phyloP scores from a whole-genome alignment of 2,113 vertebrate species.

The Polypterus bichir region DNA sequence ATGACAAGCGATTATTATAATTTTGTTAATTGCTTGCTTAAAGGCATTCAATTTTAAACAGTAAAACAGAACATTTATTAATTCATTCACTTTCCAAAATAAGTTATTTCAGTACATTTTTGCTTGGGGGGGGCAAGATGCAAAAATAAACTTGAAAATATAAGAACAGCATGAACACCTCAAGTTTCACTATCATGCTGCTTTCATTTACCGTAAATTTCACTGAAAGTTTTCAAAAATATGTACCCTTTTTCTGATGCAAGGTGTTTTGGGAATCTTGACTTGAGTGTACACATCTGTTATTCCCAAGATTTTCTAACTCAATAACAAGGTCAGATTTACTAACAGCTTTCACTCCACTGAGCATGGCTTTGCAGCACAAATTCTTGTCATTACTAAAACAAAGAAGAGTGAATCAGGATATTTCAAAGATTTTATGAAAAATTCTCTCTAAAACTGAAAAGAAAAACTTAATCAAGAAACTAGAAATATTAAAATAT shows the following conservation, averaged over 20 bases:
- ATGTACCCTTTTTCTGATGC: constrained; percentile 21
- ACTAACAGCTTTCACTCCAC: constrained; percentile 70
- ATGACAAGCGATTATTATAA: no score
- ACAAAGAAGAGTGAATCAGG: constrained; percentile 17
- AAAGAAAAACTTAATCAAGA: background rate
- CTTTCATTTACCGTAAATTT: background rate
- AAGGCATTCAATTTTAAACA: no score
- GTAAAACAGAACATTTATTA: no score
- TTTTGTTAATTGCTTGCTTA: no score
- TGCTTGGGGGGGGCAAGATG: no score
- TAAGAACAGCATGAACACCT: no score
- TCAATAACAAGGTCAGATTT: constrained; percentile 68
- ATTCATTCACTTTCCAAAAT: no score
- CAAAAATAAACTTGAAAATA: background rate
- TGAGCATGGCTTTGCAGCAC: constrained; percentile 78
- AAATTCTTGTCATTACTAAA: constrained; percentile 86
- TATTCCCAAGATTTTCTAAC: constrained; percentile 30
- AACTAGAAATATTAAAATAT: background rate
- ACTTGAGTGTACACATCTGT: constrained; percentile 13
- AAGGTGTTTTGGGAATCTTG: constrained; percentile 21
- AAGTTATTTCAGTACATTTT: no score
- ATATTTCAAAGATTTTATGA: background rate
- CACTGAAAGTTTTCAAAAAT: background rate
- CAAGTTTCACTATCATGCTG: background rate
- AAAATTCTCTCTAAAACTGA: background rate